Evolutionary conservation across 1,140 invertebrate species (phyloP), one percentile per base, ranked within the genome.

Genomic region (Heterodera schachtii): DNA sequence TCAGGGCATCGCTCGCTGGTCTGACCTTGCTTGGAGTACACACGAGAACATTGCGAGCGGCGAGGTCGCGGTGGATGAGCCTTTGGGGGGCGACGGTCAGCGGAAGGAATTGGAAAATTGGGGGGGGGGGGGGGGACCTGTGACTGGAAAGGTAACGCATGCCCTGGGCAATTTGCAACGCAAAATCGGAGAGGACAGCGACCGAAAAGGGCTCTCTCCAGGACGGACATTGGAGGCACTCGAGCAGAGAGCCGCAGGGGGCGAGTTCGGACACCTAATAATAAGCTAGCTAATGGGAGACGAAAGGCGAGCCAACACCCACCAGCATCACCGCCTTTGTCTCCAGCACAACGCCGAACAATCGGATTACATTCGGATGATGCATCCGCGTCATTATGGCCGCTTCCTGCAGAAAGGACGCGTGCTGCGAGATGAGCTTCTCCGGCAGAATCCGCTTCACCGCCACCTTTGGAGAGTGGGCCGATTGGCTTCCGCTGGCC

Each of bases 341-440:
- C 86, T 97, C 95, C 47, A 98, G 91, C 5, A 98, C 97, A 64
- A 98, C 96, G 0, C 97, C 97, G 90, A 96, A 98, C n/a, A 99
- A 91, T 31, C 95, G 92, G 0, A 98, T 96, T 85, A 98, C 96
- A 90, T 97, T 95, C 85, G 96, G 95, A 90, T 98, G 96, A 88
- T 97, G 95, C 85, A 98, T 97, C 73, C 94, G 94, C 90, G 98
- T 96, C 96, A 98, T 98, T 67, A 98, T 96, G 5, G 95, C 95
- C 2, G 96, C 97, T 91, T 99, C 97, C 90, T 98, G 98, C 21
- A 99, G 91, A 91, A 98, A 98, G 90, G 97, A 96, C 86, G 95
- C 94, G 0, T 95, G 95, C 90, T 97, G 97, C 82, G 94, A 95
- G 86, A 87, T 81, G 0, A 89, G 73, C 73, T 95, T 92, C 86